Percentiles rank a stretch among this genome's conserved stretches.
phyloP scores from a whole-genome alignment of 2,888 invertebrate species.

The Abrostola tripartita region DNA sequence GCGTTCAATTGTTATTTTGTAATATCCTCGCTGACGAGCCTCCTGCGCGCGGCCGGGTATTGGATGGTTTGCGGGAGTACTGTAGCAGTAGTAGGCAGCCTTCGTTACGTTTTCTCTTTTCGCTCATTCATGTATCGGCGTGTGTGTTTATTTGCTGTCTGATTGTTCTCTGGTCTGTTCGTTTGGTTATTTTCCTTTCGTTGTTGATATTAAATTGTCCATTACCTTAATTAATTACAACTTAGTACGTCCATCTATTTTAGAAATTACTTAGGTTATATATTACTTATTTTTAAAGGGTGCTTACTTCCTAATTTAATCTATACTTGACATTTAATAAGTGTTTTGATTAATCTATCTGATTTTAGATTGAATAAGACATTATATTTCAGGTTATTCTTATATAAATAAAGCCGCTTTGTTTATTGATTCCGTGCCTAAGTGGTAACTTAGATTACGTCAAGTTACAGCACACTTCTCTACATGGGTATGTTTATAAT shows the following conservation, averaged over 20 bases:
- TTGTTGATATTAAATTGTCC: not conserved
- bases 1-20: slow-evolving; percentile 66
- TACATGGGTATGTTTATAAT: slow-evolving; percentile 29
- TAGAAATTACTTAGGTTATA: no score
- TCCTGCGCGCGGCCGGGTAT: slow-evolving; percentile 26
- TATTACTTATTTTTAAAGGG: no score
- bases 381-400: no score
- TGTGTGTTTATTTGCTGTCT: not conserved
- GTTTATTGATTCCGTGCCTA: no score
- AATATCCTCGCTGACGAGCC: slow-evolving; percentile 67
- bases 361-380: no score
- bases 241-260: no score
- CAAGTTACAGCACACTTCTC: slow-evolving; percentile 28
- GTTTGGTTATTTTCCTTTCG: not conserved
- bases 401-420: no score
- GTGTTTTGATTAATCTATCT: no score
- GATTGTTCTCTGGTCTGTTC: not conserved
- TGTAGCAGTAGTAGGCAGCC: slow-evolving; percentile 13
- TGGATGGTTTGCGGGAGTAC: slow-evolving; percentile 23
- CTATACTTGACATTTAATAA: no score
- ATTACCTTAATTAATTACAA: no score
- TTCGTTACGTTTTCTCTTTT: slow-evolving; percentile 23
- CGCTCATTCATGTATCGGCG: slow-evolving; percentile 1
- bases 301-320: no score
- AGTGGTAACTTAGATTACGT: slow-evolving; percentile 23